Conservation (phyloP, 2,113 vertebrate genomes). For the Euleptes europaea region DNA sequence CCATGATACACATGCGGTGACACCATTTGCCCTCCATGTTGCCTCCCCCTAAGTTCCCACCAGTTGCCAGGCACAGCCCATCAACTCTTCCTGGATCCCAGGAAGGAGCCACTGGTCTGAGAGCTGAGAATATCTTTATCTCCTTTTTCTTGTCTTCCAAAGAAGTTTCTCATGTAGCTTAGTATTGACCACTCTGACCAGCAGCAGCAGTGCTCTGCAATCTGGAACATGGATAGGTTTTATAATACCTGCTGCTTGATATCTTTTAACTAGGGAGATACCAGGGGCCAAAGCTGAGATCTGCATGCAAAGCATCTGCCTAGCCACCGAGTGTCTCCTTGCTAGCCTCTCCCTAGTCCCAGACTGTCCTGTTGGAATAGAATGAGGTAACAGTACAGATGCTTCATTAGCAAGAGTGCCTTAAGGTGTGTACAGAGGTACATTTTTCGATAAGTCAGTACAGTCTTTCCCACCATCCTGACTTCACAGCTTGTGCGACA, state of each 20-base stretch:
- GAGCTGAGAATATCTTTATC: not conserved
- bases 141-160: not conserved
- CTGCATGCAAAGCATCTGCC: not conserved
- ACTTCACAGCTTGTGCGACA: not conserved
- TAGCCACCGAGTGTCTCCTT: too few relatives aligned
- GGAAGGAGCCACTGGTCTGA: fast-evolving
- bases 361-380: not conserved
- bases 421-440: not conserved
- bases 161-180: not conserved
- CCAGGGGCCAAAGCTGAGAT: not conserved
- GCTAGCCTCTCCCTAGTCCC: not conserved
- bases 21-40: too few relatives aligned
- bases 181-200: not conserved
- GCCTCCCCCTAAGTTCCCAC: too few relatives aligned
- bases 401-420: not conserved
- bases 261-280: not conserved
- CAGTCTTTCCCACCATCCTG: not conserved
- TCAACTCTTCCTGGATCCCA: too few relatives aligned
- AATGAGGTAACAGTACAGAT: not conserved
- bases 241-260: too few relatives aligned
- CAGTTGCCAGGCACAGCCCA: too few relatives aligned
- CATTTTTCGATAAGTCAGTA: not conserved
- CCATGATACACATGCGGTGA: too few relatives aligned
- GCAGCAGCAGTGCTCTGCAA: too few relatives aligned
- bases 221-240: too few relatives aligned